Conservation (phyloP, 2,888 invertebrate species). For the Ditula angustiorana region DNA sequence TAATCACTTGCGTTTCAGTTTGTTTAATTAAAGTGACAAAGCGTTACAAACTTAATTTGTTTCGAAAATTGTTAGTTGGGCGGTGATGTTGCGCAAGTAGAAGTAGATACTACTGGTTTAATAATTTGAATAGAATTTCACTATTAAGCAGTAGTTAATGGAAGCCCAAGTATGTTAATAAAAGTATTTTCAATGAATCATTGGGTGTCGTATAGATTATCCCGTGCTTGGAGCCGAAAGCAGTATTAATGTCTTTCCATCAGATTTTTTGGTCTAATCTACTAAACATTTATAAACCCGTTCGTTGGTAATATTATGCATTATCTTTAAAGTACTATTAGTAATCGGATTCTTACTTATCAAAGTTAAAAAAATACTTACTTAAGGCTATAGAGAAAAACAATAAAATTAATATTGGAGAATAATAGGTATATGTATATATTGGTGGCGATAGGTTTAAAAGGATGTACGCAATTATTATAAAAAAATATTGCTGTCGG, state of each 20-base stretch:
- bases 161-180: constrained; percentile 25
- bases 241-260: constrained; percentile 4
- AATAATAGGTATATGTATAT: too few species aligned
- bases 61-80: neutral
- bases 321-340: constrained; percentile 4
- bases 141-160: constrained; percentile 16
- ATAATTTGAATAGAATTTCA: constrained; percentile 23
- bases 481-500: too few species aligned
- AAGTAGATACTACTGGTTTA: constrained; percentile 7
- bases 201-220: constrained; percentile 26
- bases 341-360: neutral
- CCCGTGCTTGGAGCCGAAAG: constrained; percentile 11
- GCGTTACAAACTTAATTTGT: constrained; percentile 13
- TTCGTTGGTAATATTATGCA: constrained; percentile 25
- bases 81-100: constrained; percentile 16
- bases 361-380: neutral
- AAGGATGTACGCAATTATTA: too few species aligned
- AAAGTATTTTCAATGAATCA: constrained; percentile 27
- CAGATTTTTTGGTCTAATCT: constrained; percentile 13
- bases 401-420: too few species aligned
- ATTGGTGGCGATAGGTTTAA: too few species aligned
- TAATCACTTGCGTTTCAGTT: constrained; percentile 21
- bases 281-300: constrained; percentile 1
- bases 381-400: neutral
- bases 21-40: constrained; percentile 16